These are phyloP conservation scores for Lysiphlebus fabarum DNA, from an alignment of 1,140 invertebrate genomes.

Conservation along the genomic window DNA sequence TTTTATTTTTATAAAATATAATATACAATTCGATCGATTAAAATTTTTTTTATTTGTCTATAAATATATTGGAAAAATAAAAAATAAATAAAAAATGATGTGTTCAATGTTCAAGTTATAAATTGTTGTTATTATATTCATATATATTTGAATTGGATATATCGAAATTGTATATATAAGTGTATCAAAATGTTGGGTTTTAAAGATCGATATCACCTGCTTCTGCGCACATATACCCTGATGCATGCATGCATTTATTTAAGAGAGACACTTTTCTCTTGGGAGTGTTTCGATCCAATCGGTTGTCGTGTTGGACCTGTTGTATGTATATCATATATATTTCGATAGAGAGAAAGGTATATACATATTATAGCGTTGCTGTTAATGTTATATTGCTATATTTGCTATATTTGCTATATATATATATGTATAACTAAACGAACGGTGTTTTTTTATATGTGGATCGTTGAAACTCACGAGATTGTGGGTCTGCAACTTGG, in stretches of 20 bases:
- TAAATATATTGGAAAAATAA: neutral
- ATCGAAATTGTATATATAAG: no score
- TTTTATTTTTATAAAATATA: constrained; percentile 4
- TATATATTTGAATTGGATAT: no score
- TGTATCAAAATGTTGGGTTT: no score
- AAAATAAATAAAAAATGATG: neutral
- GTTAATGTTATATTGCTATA: no score
- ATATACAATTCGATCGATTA: constrained; percentile 32
- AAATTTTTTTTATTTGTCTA: constrained; percentile 31
- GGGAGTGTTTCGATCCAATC: constrained; percentile 21
- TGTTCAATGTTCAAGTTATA: neutral
- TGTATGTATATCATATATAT: no score
- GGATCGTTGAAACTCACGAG: constrained; percentile 28
- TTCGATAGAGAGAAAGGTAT: no score
- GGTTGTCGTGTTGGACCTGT: neutral
- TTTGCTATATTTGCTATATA: no score
- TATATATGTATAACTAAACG: no score
- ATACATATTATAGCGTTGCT: no score
- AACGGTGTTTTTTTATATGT: constrained; percentile 9
- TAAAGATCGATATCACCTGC: constrained; percentile 49
- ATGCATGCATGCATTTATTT: no score
- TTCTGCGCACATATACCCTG: neutral
- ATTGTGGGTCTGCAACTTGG: constrained; percentile 29
- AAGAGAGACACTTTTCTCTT: constrained; percentile 39
- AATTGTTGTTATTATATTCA: no score